Evolutionary conservation across 2,888 invertebrate species (phyloP), one percentile per base, ranked within the genome.

Genomic region (Amblyjoppa proteus): DNA sequence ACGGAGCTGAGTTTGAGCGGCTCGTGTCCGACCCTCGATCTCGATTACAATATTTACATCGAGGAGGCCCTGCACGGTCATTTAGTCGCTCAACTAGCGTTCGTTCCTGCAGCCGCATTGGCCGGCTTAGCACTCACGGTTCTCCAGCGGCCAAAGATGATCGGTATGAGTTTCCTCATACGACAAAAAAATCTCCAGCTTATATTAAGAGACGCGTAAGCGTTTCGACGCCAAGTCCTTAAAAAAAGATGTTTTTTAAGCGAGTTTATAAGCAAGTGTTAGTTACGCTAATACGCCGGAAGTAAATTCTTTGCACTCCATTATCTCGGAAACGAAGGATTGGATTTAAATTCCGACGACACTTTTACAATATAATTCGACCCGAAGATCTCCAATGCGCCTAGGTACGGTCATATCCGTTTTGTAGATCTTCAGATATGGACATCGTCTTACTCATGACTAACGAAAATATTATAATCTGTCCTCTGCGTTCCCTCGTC

Each of bases 31-130:
- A 93, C 93, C n/a, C 91, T 95, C 38, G 95, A 95, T 91, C 93
- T 95, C 89, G 96, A 96, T 92, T 95, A 96, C 90, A 96, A 96
- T 90, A 95, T 95, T 88, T 95, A 95, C 88, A 93, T 96, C 87
- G 95, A 95, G 53, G 96, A 95, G 86, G 93, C 94, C 41, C 91
- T 95, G 79, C 93, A 93, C 73, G 94, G 94, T 85, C 94, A 95
- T 84, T 92, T 95, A 13, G 94, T 94, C 81, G 94, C 94, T 69
- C 94, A 95, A 90, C 84, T 94, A 69, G 94, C 94, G 25, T 93
- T 95, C 73, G 92, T 95, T 74, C 94, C 94, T 16, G 94, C 94
- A 16, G 94, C 94, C 45, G 91, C 93, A 64, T 84, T 95, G 49
- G 93, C 94, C 69, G 94, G 94, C 64, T 86, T 95, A 53, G 91